A percentile compares a stretch with the other conserved stretches of the same genome.
phyloP scores from a whole-genome alignment of 1,140 invertebrate species.

The Tetragnatha versicolor region DNA sequence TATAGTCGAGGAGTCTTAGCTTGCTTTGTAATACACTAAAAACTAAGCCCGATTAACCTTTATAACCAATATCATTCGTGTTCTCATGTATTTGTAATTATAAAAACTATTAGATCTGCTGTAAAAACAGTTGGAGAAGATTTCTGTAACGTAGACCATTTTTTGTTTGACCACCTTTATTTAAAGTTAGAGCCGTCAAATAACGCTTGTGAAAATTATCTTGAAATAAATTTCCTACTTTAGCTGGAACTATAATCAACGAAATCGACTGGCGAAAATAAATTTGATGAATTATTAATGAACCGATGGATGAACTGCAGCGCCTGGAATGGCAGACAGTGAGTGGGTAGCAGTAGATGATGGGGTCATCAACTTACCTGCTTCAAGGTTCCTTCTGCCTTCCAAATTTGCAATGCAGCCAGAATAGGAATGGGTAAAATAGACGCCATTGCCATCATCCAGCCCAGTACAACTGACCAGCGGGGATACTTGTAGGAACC shows the following conservation, averaged over 20 bases:
- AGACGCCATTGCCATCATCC: constrained; percentile 69
- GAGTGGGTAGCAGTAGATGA: background rate
- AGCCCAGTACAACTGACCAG: constrained; percentile 80
- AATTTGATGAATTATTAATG: background rate
- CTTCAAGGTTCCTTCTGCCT: constrained; percentile 44
- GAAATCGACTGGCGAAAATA: background rate
- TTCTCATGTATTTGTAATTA: too few species aligned
- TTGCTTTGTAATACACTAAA: too few species aligned
- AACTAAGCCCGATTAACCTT: too few species aligned
- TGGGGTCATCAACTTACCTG: constrained; percentile 24
- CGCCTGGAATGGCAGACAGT: background rate
- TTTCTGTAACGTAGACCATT: too few species aligned
- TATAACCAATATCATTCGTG: too few species aligned
- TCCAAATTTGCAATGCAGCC: constrained; percentile 20
- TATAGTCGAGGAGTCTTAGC: too few species aligned
- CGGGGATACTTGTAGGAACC: constrained; percentile 71
- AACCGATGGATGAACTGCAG: background rate
- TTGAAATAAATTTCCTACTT: background rate
- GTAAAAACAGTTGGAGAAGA: too few species aligned
- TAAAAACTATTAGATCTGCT: too few species aligned
- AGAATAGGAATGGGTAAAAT: constrained; percentile 50
- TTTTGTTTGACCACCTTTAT: too few species aligned
- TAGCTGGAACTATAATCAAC: background rate
- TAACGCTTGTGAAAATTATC: background rate
- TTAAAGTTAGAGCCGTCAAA: background rate